A percentile compares a stretch with the other conserved stretches of the same genome.
Conservation (phyloP, 2,888 invertebrate genomes). For the Hypomecis punctinalis region DNA sequence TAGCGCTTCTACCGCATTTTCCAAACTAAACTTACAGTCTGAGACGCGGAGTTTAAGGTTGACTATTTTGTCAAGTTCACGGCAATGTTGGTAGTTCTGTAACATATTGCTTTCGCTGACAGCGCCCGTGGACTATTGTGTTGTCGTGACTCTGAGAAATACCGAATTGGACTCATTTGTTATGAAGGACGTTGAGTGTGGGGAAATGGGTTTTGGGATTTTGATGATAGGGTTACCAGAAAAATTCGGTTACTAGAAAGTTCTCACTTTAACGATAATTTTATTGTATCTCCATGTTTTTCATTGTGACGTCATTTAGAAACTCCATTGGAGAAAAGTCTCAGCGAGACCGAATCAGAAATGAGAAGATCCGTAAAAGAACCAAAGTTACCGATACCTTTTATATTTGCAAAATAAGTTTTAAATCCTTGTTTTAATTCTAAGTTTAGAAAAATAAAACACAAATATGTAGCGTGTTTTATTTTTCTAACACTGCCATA, state of each 20-base stretch:
- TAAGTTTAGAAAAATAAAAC: too few relatives aligned
- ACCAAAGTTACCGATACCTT: too few relatives aligned
- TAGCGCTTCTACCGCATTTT: not conserved
- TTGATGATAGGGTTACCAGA: not conserved
- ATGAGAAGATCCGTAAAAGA: too few relatives aligned
- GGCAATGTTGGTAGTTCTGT: not conserved
- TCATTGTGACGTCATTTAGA: too few relatives aligned
- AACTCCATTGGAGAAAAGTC: too few relatives aligned
- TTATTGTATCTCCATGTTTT: too few relatives aligned
- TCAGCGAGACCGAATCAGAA: too few relatives aligned
- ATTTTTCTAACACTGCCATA: too few relatives aligned
- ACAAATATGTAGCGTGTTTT: too few relatives aligned
- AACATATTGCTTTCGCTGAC: constrained; percentile 21
- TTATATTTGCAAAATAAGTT: too few relatives aligned
- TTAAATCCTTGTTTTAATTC: too few relatives aligned
- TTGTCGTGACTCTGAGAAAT: constrained; percentile 7
- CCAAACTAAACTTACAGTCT: not conserved
- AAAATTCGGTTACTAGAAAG: not conserved
- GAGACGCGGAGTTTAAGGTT: not conserved
- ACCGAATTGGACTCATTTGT: constrained; percentile 17
- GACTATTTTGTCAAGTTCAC: not conserved
- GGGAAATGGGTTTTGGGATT: not conserved
- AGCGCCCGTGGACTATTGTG: constrained; percentile 10
- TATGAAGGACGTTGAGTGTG: constrained; percentile 1
- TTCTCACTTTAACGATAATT: too few relatives aligned